These are phyloP conservation scores for Brachyrhaphis roseni DNA, from an alignment of 2,797 vertebrate species.

Conservation along the genomic window DNA sequence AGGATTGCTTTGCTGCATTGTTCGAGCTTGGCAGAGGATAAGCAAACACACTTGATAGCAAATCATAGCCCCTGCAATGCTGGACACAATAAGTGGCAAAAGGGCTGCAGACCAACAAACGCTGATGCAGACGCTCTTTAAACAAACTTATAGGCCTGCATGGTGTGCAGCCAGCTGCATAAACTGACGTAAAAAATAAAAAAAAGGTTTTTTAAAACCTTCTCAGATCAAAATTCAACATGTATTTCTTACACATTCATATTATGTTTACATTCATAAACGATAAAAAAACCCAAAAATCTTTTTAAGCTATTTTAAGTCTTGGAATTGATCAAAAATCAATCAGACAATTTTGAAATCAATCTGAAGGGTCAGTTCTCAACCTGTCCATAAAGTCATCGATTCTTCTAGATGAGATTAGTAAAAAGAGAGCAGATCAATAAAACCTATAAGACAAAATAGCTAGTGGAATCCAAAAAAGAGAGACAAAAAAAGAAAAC, in stretches of 20 bases:
- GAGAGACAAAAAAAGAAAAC: too few relatives aligned
- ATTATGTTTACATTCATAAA: not conserved
- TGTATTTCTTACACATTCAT: not conserved
- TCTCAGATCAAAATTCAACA: not conserved
- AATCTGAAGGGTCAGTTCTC: not conserved
- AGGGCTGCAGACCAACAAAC: slow-evolving; percentile 33
- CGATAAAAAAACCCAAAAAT: too few relatives aligned
- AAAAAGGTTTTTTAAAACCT: not conserved
- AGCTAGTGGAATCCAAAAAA: not conserved
- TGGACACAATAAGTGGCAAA: slow-evolving; percentile 45
- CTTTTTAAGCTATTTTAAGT: not conserved
- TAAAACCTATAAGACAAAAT: not conserved
- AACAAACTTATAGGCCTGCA: slow-evolving; percentile 30
- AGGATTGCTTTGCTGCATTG: slow-evolving; percentile 40
- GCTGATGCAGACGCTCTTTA: slow-evolving; percentile 40
- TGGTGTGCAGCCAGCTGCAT: not conserved
- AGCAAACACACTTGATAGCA: slow-evolving; percentile 48
- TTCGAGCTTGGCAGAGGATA: slow-evolving; percentile 46
- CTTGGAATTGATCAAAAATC: not conserved
- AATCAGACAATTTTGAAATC: not conserved
- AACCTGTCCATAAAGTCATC: not conserved
- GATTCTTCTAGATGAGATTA: not conserved
- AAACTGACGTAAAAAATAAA: not conserved
- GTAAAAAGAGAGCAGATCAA: not conserved
- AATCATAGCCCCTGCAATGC: slow-evolving; percentile 29